A percentile compares a stretch with the other conserved stretches of the same genome.
Conservation (phyloP, 92 coral and sea anemone genomes). For the Parazoanthus darwini region DNA sequence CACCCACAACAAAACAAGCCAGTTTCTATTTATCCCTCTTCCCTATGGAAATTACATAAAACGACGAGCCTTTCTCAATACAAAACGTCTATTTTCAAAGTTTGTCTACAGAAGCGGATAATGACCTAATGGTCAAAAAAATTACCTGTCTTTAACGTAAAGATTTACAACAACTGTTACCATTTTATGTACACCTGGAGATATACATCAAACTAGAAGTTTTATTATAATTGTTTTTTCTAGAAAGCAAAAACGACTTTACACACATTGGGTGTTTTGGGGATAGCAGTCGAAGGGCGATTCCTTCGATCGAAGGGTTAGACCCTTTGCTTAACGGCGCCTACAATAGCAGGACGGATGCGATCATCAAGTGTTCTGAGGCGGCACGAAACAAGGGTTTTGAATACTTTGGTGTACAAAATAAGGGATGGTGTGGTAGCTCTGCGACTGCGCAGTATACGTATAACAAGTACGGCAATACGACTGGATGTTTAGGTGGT, state of each 20-base stretch:
- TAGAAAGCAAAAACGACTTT: background rate
- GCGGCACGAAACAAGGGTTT: slow-evolving; percentile 18
- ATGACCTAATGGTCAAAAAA: too few species aligned
- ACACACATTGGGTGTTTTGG: slow-evolving; percentile 8
- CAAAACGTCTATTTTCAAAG: too few species aligned
- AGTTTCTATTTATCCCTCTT: too few species aligned
- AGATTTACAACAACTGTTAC: too few species aligned
- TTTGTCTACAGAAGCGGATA: too few species aligned
- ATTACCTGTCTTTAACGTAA: too few species aligned
- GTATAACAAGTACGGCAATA: background rate
- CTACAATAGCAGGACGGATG: background rate
- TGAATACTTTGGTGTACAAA: slow-evolving; percentile 9
- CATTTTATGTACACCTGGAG: too few species aligned
- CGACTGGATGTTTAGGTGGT: background rate
- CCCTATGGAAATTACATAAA: too few species aligned
- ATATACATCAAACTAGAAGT: too few species aligned
- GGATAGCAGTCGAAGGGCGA: background rate
- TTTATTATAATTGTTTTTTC: background rate
- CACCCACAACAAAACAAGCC: too few species aligned
- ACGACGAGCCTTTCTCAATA: too few species aligned
- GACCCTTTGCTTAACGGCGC: slow-evolving; percentile 1
- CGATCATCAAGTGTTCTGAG: slow-evolving; percentile 23
- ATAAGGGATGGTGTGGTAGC: background rate
- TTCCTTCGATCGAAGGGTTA: background rate
- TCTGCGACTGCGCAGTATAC: background rate